Conservation (phyloP, 1,140 invertebrate genomes). For the Ptiloglossa arizonensis region DNA sequence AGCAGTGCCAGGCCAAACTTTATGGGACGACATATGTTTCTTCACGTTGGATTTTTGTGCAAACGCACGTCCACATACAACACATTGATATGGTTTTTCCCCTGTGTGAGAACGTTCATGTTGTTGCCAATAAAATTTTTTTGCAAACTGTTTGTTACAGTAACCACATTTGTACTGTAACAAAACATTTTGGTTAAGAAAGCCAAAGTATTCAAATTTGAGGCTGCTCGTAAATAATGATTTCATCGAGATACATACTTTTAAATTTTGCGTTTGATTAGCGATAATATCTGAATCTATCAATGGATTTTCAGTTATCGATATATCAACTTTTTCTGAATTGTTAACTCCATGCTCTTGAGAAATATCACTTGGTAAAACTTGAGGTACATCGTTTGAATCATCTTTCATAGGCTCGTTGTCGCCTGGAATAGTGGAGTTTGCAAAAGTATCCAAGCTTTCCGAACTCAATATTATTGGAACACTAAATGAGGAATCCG, state of each 20-base stretch:
- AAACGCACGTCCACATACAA: conserved; percentile 84
- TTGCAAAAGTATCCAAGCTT: conserved; percentile 72
- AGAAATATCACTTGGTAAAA: conserved; percentile 65
- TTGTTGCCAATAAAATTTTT: conserved; percentile 83
- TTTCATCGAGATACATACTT: conserved; percentile 58
- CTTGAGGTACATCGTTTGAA: conserved; percentile 58
- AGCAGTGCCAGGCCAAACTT: conserved; percentile 81
- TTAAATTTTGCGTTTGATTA: conserved; percentile 75
- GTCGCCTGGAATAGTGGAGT: conserved; percentile 63
- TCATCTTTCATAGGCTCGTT: conserved; percentile 67
- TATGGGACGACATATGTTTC: conserved; percentile 87
- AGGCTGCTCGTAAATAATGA: neutral
- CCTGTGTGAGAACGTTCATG: conserved; percentile 84
- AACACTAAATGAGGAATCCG: conserved; percentile 75
- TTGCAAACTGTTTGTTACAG: conserved; percentile 83
- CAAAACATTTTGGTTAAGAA: conserved; percentile 23
- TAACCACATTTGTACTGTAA: conserved; percentile 80
- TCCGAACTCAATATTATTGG: conserved; percentile 78
- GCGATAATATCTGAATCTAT: conserved; percentile 59
- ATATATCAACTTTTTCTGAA: conserved; percentile 27
- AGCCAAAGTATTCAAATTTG: neutral
- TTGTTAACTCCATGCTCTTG: conserved; percentile 52
- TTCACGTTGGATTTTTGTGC: conserved; percentile 87
- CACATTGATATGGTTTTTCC: conserved; percentile 85
- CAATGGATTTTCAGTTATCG: conserved; percentile 29